Base-by-base conservation (phyloP, 2,113 vertebrate species). In the Ascaphus truei region DNA sequence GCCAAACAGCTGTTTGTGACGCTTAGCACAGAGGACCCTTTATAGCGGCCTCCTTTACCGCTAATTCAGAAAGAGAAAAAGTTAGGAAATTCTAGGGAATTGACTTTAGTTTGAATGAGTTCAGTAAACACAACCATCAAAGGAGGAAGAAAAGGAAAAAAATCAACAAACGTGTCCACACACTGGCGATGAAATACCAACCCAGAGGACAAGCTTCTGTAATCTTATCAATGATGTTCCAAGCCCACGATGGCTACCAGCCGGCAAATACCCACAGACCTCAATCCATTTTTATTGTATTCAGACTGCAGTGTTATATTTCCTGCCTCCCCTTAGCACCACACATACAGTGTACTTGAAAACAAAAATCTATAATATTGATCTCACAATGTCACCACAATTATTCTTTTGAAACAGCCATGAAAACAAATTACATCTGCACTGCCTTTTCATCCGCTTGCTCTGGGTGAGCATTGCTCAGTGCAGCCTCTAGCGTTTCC, bases 351-450 rank as follows among this genome's bases (percentile, higher is more conserved):
- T 92, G 90, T 93, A 93, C 95, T 95, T 90, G 91, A 96, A 98
- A 98, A 98, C 95, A 94, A 95, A 96, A 96, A 98, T 98, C 96
- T 86, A 99, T 99, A 96, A 84, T 96, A 99, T 99, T 93, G 96
- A 99, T 94, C 92, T 78, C 80, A 62, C 93, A 91, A 92, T 99
- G 96, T 99, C 96, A 98, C 96, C 96, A 98, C 96, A 99, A 99
- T 98, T 98, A 98, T 98, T 99, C 96, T 98, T 99, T 98, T 98
- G 95, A 98, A 99, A 98, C 95, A 98, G 95, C 95, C 96, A 98
- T 98, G 96, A 98, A 98, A 98, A 99, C 96, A 97, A 99, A 99
- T 98, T 98, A 98, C 96, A 98, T 98, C 96, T 98, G 95, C 96
- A 95, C 95, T 96, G 95, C 93, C 93, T 98, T 97, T 98, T 96